Evolutionary conservation across 2,113 vertebrate species (phyloP).

Genomic region (Okapia johnstoni): DNA sequence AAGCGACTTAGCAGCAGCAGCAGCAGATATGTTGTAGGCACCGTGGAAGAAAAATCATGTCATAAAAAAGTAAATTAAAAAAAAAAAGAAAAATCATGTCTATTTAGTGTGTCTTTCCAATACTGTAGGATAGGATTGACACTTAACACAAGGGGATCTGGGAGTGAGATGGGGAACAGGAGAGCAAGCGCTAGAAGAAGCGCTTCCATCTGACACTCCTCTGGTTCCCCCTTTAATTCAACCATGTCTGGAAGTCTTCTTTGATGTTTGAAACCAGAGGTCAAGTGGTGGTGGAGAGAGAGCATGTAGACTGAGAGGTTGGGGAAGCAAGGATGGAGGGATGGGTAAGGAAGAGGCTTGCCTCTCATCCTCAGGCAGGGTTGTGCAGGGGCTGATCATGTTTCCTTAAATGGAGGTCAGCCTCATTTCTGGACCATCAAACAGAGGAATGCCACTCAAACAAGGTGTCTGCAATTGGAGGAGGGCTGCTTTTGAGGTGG

Average conservation of each 20-base stretch:
- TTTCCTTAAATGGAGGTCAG: neutral
- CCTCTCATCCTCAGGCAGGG: neutral
- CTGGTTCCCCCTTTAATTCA: neutral
- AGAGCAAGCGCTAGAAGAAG: neutral
- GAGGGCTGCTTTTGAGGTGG: neutral
- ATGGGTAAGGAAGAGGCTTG: neutral
- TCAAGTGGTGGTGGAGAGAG: neutral
- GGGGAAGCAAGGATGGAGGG: neutral
- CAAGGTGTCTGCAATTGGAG: neutral
- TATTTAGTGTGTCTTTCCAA: neutral
- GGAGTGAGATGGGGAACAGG: neutral
- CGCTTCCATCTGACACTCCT: neutral
- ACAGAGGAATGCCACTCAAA: neutral
- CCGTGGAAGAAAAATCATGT: neutral
- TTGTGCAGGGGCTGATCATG: neutral
- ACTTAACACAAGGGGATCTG: rapidly evolving
- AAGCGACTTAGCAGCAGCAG: too few species aligned
- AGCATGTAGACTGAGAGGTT: neutral
- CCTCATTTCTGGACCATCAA: neutral
- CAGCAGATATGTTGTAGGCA: neutral
- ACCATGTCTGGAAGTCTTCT: neutral
- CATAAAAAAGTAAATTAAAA: too few species aligned
- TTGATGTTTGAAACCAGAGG: neutral
- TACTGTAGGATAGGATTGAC: neutral
- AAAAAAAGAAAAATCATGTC: neutral